Evolutionary conservation across 2,888 invertebrate genomes (phyloP).

Genomic region (Harpalus rubripes): DNA sequence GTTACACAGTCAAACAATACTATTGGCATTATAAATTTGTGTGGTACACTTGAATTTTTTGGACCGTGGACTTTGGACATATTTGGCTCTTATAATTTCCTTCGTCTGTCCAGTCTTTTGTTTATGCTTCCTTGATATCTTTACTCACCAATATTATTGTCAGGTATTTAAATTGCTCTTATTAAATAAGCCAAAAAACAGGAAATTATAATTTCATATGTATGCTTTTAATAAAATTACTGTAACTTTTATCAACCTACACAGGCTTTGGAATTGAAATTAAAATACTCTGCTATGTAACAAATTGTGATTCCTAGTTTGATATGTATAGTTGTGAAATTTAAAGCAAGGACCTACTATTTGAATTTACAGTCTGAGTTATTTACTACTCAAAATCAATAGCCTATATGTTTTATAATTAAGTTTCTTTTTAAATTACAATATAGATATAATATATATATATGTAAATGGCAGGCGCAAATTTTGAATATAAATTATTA

Average conservation of each 20-base stretch:
- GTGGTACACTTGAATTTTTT: too few species aligned
- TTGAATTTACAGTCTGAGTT: neutral
- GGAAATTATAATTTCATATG: too few species aligned
- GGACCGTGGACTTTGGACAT: too few species aligned
- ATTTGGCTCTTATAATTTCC: too few species aligned
- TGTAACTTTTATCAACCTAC: neutral
- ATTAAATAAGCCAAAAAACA: too few species aligned
- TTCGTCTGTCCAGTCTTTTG: too few species aligned
- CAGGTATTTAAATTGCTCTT: too few species aligned
- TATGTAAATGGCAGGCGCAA: neutral
- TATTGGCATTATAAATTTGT: too few species aligned
- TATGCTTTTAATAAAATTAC: too few species aligned
- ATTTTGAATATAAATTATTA: constrained; percentile 8
- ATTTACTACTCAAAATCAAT: neutral
- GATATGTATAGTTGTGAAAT: neutral
- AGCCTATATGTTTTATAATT: neutral
- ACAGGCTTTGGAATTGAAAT: neutral
- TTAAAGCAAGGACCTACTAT: neutral
- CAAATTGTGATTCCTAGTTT: neutral
- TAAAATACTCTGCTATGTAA: neutral
- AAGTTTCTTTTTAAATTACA: neutral
- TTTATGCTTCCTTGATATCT: too few species aligned
- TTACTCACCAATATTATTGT: too few species aligned
- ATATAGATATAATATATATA: neutral
- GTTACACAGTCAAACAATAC: too few species aligned